These are phyloP conservation scores for Scelioninae gen. 2 DNA, from an alignment of 2,888 invertebrate genomes.

Conservation along the genomic window DNA sequence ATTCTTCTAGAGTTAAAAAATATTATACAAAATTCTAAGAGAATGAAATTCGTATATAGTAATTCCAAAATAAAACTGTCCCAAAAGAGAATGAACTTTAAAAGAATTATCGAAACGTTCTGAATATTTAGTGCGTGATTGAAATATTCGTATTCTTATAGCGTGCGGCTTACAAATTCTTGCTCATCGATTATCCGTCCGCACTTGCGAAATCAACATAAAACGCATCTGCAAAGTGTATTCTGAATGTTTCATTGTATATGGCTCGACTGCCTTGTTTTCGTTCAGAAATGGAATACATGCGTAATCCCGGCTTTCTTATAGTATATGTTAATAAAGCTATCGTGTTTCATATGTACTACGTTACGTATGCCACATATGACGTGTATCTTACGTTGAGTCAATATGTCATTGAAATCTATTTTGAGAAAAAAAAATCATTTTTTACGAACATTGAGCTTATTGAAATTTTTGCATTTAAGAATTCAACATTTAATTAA, in stretches of 20 bases:
- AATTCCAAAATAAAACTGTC: slow-evolving; percentile 15
- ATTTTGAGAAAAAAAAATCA: too few species aligned
- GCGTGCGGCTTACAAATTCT: slow-evolving; percentile 15
- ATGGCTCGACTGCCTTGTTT: slow-evolving; percentile 5
- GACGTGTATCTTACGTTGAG: too few species aligned
- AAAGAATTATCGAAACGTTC: slow-evolving; percentile 17
- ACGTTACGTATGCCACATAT: too few species aligned
- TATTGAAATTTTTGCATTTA: too few species aligned
- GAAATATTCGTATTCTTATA: slow-evolving; percentile 20
- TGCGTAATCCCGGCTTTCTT: slow-evolving; percentile 9
- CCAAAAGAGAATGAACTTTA: slow-evolving; percentile 15
- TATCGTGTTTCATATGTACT: slow-evolving; percentile 1
- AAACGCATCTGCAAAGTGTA: slow-evolving; percentile 25
- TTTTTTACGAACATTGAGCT: too few species aligned
- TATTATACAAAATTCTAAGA: too few species aligned
- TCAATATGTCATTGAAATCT: too few species aligned
- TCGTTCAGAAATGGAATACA: slow-evolving; percentile 9
- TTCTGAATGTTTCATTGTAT: slow-evolving; percentile 9
- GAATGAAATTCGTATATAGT: too few species aligned
- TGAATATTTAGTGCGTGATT: slow-evolving; percentile 21
- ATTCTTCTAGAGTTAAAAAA: too few species aligned
- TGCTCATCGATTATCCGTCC: slow-evolving; percentile 31
- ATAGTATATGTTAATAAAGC: slow-evolving; percentile 21
- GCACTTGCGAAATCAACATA: slow-evolving; percentile 22
- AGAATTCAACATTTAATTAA: too few species aligned